Evolutionary conservation across 2,797 vertebrate genomes (phyloP).

Genomic region (Hoplostethus atlanticus): DNA sequence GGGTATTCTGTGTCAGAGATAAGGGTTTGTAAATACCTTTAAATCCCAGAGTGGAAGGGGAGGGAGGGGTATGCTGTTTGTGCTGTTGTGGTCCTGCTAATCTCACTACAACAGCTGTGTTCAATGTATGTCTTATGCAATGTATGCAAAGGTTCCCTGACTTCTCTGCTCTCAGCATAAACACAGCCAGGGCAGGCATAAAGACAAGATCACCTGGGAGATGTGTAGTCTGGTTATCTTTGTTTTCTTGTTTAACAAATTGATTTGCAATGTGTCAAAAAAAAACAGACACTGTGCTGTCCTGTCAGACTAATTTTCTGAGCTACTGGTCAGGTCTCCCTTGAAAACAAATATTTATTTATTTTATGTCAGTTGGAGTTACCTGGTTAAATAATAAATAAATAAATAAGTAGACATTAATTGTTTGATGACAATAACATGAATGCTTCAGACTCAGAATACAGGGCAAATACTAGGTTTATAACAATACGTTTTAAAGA

Average conservation of each 20-base stretch:
- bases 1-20: background rate
- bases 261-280: too few species aligned
- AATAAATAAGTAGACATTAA: too few species aligned
- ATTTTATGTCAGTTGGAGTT: too few species aligned
- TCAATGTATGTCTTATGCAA: conserved; percentile 43
- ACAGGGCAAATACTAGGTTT: background rate
- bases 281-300: too few species aligned
- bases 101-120: conserved; percentile 37
- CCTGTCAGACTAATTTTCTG: too few species aligned
- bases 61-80: conserved; percentile 18
- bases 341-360: too few species aligned
- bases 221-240: background rate
- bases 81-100: conserved; percentile 23
- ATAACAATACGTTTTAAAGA: too few species aligned
- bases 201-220: background rate
- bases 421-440: background rate
- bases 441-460: background rate
- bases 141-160: conserved; percentile 34
- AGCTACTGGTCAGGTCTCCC: too few species aligned
- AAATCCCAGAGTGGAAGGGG: background rate
- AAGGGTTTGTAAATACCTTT: conserved; percentile 34
- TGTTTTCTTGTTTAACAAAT: background rate
- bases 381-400: too few species aligned
- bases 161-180: conserved; percentile 17
- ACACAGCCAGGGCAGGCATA: conserved; percentile 8